phyloP scores from a whole-genome alignment of 2,888 invertebrate genomes.

The Glyphotaelius pellucidus region DNA sequence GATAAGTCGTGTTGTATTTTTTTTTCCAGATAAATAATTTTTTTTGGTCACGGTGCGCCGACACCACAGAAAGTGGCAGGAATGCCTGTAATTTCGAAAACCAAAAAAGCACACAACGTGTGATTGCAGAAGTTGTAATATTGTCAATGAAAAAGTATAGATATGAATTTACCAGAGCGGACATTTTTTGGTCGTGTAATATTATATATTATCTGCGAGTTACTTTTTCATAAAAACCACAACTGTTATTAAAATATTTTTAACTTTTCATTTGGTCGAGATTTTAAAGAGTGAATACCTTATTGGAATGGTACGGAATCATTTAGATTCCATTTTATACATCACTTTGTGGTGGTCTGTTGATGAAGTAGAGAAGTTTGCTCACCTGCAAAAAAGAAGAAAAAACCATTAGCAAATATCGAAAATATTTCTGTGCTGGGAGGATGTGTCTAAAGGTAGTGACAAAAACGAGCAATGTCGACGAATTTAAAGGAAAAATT shows the following conservation, averaged over 20 bases:
- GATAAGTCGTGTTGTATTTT: not conserved
- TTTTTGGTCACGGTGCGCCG: slow-evolving; percentile 28
- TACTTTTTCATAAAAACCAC: not conserved
- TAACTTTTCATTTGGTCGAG: not conserved
- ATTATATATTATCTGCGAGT: not conserved
- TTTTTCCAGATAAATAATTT: slow-evolving; percentile 21
- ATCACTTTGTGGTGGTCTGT: not conserved
- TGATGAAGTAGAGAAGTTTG: not conserved
- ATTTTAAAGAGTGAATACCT: not conserved
- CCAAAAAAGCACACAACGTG: not conserved
- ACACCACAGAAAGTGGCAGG: not conserved
- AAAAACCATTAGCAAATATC: not conserved
- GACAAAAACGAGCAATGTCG: too few relatives aligned
- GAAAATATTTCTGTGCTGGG: not conserved
- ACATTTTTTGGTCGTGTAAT: not conserved
- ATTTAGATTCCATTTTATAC: not conserved
- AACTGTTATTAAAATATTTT: not conserved
- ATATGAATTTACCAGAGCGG: not conserved
- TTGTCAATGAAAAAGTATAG: not conserved
- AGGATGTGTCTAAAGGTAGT: too few relatives aligned
- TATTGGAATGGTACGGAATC: not conserved
- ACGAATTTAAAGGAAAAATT: too few relatives aligned
- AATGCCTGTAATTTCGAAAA: not conserved
- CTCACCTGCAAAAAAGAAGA: not conserved
- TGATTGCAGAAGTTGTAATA: not conserved